Conservation (phyloP, 2,797 vertebrate species). For the Thunnus albacares region DNA sequence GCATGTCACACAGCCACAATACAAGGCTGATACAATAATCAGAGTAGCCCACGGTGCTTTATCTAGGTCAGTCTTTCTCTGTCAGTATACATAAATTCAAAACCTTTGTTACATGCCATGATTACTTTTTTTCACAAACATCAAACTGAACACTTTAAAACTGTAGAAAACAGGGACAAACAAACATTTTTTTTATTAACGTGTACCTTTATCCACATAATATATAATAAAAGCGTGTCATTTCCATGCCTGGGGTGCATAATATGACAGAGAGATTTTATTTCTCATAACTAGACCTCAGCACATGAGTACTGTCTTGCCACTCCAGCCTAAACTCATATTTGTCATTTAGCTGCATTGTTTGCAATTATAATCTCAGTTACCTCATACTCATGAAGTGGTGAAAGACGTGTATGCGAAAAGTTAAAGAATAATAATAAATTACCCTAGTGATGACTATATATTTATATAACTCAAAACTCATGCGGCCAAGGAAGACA, state of each 20-base stretch:
- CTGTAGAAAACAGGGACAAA: neutral
- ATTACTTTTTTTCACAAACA: neutral
- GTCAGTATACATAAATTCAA: neutral
- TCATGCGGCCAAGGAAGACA: constrained; percentile 1
- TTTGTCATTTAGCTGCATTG: neutral
- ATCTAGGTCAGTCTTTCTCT: neutral
- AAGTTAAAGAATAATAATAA: neutral
- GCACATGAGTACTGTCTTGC: neutral
- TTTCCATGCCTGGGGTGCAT: neutral
- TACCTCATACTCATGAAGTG: neutral
- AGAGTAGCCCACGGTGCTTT: neutral
- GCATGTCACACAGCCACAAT: constrained; percentile 2
- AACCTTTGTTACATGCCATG: neutral
- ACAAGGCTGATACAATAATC: constrained; percentile 6
- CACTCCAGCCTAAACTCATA: neutral
- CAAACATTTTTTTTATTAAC: neutral
- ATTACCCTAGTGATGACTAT: constrained; percentile 30
- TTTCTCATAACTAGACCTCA: no score
- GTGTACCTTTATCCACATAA: neutral
- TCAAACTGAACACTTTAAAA: neutral
- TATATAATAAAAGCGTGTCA: neutral
- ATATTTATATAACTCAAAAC: constrained; percentile 40
- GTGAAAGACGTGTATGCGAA: neutral
- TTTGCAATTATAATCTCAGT: constrained; percentile 25
- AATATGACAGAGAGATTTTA: neutral